phyloP scores from a whole-genome alignment of 2,797 vertebrate genomes.

The Phaenicophaeus curvirostris region DNA sequence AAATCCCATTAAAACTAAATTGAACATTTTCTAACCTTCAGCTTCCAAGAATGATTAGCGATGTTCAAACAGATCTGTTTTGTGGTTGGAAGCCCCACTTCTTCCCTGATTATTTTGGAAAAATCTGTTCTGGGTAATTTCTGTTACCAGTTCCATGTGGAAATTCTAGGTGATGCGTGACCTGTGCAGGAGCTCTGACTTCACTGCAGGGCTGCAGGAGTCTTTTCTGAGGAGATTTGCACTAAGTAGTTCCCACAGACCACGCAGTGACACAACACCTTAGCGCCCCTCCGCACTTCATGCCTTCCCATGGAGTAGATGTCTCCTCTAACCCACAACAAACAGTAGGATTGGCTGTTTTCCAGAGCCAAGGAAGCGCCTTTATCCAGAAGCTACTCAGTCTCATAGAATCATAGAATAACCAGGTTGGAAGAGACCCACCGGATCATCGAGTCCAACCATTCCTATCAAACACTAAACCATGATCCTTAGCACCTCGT shows the following conservation, averaged over 20 bases:
- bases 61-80: not conserved
- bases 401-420: too few relatives aligned
- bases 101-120: not conserved
- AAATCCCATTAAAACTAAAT: not conserved
- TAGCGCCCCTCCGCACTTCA: not conserved
- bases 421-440: too few relatives aligned
- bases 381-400: not conserved
- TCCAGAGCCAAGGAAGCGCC: not conserved
- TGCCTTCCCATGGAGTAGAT: not conserved
- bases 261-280: rapidly evolving
- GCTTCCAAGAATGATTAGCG: not conserved
- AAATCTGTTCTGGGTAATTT: not conserved
- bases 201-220: not conserved
- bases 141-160: not conserved
- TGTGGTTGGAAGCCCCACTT: not conserved
- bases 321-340: not conserved
- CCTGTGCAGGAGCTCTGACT: not conserved
- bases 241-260: not conserved
- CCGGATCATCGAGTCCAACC: too few relatives aligned
- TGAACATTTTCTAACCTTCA: not conserved
- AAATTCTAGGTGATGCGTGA: not conserved
- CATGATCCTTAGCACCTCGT: too few relatives aligned
- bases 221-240: not conserved
- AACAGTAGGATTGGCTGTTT: not conserved
- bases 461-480: too few relatives aligned